Percentiles rank a stretch among this genome's conserved stretches.
These are phyloP conservation scores for Hippopotamyrus pictus DNA, from an alignment of 2,797 vertebrate species.

Conservation along the genomic window DNA sequence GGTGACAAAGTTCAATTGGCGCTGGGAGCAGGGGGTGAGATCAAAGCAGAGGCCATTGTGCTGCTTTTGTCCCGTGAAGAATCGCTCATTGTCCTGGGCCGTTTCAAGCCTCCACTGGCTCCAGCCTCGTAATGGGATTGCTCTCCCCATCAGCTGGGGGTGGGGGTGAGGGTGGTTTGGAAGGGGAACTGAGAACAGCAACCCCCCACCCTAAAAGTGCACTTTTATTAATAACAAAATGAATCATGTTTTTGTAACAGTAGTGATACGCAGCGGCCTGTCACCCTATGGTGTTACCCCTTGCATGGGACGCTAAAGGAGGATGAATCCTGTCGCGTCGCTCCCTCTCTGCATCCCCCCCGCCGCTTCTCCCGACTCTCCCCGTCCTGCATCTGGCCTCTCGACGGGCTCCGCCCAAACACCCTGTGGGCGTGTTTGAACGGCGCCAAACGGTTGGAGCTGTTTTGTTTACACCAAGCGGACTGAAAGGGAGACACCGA, in stretches of 20 bases:
- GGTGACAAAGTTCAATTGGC: slow-evolving; percentile 96
- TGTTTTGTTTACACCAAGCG: background rate
- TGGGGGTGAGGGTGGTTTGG: slow-evolving; percentile 31
- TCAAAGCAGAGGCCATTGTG: slow-evolving; percentile 90
- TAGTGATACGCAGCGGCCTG: background rate
- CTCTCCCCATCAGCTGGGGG: slow-evolving; percentile 54
- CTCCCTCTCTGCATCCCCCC: background rate
- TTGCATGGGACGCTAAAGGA: background rate
- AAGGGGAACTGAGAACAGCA: slow-evolving; percentile 46
- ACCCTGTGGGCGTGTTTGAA: background rate
- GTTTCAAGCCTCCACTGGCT: slow-evolving; percentile 80
- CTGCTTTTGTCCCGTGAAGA: slow-evolving; percentile 95
- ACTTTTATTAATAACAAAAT: slow-evolving; percentile 16
- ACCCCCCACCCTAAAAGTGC: background rate
- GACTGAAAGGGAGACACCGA: background rate
- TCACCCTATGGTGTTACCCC: background rate
- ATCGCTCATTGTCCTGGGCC: slow-evolving; percentile 86
- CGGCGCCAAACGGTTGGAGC: background rate
- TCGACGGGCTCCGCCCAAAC: background rate
- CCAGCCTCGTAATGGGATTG: slow-evolving; percentile 70
- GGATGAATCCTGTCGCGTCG: background rate
- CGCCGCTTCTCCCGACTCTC: background rate
- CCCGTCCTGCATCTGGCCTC: background rate
- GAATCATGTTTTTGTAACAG: background rate
- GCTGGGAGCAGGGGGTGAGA: slow-evolving; percentile 80